Evolutionary conservation across 2,888 invertebrate genomes (phyloP).

Genomic region (Shargacucullia verbasci): DNA sequence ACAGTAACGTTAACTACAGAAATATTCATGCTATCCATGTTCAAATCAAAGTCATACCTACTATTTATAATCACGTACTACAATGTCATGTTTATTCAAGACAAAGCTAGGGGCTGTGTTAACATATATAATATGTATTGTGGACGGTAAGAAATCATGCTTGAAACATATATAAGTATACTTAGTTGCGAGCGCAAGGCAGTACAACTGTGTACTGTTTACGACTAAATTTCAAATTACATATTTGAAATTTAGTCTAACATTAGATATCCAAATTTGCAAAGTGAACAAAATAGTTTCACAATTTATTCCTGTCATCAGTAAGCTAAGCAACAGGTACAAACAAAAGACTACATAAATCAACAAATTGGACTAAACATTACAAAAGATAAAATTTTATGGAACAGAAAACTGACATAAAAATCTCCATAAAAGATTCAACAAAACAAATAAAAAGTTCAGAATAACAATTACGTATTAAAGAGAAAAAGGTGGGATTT

Average conservation of each 20-base stretch:
- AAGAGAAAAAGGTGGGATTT: background rate
- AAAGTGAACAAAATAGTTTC: conserved; percentile 24
- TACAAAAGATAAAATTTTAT: conserved; percentile 27
- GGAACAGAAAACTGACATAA: conserved; percentile 14
- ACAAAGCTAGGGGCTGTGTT: conserved; percentile 2
- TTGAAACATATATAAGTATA: conserved; percentile 13
- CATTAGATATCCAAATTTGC: conserved; percentile 1
- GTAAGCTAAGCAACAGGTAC: conserved; percentile 7
- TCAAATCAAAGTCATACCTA: background rate
- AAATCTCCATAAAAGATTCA: conserved; percentile 22
- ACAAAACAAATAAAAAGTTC: conserved; percentile 15
- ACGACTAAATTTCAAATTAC: too few species aligned
- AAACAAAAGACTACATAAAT: conserved; percentile 4
- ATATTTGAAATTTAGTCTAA: conserved; percentile 38
- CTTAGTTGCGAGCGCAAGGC: background rate
- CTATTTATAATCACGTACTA: background rate
- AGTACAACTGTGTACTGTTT: conserved; percentile 17
- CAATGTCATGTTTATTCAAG: conserved; percentile 17
- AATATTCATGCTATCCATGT: too few species aligned
- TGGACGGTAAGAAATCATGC: conserved; percentile 21
- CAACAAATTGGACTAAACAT: conserved; percentile 19
- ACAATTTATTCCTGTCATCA: background rate
- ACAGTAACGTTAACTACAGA: too few species aligned
- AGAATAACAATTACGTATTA: conserved; percentile 26
- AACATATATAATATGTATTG: conserved; percentile 17